Evolutionary conservation across 1,140 invertebrate genomes (phyloP).

Genomic region (Conopomorpha cramerella): DNA sequence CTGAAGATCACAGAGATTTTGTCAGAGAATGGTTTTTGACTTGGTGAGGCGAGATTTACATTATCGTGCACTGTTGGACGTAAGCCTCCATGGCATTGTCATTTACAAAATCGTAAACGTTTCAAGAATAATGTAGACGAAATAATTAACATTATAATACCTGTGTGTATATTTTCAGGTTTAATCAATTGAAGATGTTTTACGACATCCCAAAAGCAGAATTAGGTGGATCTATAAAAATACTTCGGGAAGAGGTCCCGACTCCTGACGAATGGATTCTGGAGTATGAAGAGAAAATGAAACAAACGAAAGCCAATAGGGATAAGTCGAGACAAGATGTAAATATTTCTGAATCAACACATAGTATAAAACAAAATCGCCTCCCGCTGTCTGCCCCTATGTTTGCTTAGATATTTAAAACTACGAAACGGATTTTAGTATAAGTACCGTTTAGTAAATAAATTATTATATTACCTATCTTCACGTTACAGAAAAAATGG

Average conservation of each 20-base stretch:
- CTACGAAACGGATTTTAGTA: too few relatives aligned
- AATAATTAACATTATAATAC: too few relatives aligned
- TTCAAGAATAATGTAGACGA: too few relatives aligned
- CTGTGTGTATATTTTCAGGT: constrained; percentile 19
- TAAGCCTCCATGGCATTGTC: too few relatives aligned
- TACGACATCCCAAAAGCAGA: constrained; percentile 24
- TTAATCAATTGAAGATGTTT: constrained; percentile 18
- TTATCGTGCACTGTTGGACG: background rate
- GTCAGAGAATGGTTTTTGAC: constrained; percentile 27
- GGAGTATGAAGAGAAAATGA: constrained; percentile 17
- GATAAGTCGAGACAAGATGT: too few relatives aligned
- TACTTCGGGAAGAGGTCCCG: constrained; percentile 22
- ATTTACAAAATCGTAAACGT: too few relatives aligned
- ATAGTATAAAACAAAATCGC: too few relatives aligned
- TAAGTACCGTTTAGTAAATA: too few relatives aligned
- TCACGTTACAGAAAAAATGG: constrained; percentile 14
- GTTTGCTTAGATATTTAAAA: too few relatives aligned
- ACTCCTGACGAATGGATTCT: constrained; percentile 27
- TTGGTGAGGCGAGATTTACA: constrained; percentile 17
- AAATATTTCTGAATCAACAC: too few relatives aligned
- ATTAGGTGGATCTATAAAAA: constrained; percentile 17
- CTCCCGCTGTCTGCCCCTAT: too few relatives aligned
- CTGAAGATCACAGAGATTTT: constrained; percentile 21
- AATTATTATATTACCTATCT: too few relatives aligned
- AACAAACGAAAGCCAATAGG: constrained; percentile 22